Evolutionary conservation across 1,140 invertebrate species (phyloP), one percentile per base, ranked within the genome.

Genomic region (Halesus radiatus): DNA sequence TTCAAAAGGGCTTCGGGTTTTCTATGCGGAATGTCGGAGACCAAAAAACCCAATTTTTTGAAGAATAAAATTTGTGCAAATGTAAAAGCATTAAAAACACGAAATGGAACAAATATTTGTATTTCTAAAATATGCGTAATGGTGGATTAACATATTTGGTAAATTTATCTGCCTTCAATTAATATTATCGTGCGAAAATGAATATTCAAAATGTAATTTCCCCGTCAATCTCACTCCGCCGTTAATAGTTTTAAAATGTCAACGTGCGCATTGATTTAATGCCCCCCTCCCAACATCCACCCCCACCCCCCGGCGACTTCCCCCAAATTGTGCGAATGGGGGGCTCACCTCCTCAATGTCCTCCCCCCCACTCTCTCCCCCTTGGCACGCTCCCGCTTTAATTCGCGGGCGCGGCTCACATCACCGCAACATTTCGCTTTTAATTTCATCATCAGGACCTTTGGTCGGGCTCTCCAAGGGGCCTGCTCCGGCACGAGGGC

Each of bases 371-470:
- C 45, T 18, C 60, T 26, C 50, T 29, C 23, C 32, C 26, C 52
- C 5, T 13, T 0, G 80, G 18, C 76, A 68, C 79, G 62, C 60
- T 78, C 73, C 81, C 77, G 79, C 74, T 82, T 82, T 82, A 82
- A 82, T 82, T 82, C 79, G 80, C 73, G 78, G 77, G 54, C 80
- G 80, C 58, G 54, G 68, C 74, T 52, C 58, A 64, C 60, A 64
- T 74, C 56, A 79, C 81, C 81, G 77, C 81, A 79, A 76, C 81
- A 79, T 82, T 82, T 79, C 78, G 78, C 81, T 82, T 82, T 80
- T 82, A 82, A 82, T 82, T 82, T 76, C 81, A 82, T 81, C 80
- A 81, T 82, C 81, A 82, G 79, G 66, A 82, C 68, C 76, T 74
- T 53, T 56, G 75, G 58, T 50, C 45, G 10, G n/a, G 58, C 60